Percentiles rank a stretch among this genome's conserved stretches.
These are phyloP conservation scores for Mesocricetus auratus DNA, from an alignment of 2,113 vertebrate species.

Conservation along the genomic window DNA sequence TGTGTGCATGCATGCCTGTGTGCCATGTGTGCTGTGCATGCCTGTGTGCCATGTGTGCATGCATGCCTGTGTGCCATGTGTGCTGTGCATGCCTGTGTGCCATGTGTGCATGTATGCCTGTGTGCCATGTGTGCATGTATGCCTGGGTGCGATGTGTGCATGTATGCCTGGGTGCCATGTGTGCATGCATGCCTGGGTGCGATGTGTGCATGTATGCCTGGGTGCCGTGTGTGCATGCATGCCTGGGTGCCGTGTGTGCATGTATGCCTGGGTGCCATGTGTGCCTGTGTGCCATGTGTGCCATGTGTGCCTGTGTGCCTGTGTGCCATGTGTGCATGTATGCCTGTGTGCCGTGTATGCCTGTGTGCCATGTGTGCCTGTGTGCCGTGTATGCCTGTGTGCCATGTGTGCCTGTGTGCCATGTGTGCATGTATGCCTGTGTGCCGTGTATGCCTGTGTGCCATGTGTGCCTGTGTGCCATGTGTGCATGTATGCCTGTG, in stretches of 20 bases:
- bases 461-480: neutral
- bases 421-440: neutral
- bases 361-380: too few relatives aligned
- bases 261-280: neutral
- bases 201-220: neutral
- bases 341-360: neutral
- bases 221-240: too few relatives aligned
- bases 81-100: too few relatives aligned
- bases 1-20: neutral
- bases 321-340: too few relatives aligned
- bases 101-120: neutral
- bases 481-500: neutral
- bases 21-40: neutral
- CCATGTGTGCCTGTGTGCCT: too few relatives aligned
- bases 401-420: neutral
- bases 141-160: too few relatives aligned
- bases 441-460: too few relatives aligned
- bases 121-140: neutral
- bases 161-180: neutral
- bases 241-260: too few relatives aligned
- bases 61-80: neutral
- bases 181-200: neutral
- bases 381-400: too few relatives aligned
- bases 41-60: too few relatives aligned
- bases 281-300: neutral